These are phyloP conservation scores for Semicossyphus pulcher DNA, from an alignment of 2,113 vertebrate genomes.

Conservation along the genomic window DNA sequence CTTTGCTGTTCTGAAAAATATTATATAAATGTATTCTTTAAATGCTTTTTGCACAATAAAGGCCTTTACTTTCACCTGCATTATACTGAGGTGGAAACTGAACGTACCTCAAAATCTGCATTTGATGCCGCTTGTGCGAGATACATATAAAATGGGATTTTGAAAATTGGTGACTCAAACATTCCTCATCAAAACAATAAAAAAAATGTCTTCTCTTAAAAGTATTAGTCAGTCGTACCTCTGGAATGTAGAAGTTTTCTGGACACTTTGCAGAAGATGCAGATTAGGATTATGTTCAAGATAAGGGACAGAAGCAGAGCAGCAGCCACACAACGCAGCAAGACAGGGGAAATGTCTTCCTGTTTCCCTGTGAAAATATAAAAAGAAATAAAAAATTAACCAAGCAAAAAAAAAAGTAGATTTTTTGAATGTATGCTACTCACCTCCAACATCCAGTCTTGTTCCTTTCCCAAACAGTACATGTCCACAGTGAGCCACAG, in stretches of 20 bases:
- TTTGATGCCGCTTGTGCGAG: no score
- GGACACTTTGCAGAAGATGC: conserved; percentile 13
- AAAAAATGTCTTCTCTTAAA: background rate
- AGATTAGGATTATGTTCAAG: conserved; percentile 21
- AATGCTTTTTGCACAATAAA: no score
- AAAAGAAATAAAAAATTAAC: background rate
- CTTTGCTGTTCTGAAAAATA: no score
- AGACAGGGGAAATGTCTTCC: background rate
- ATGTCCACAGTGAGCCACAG: conserved; percentile 59
- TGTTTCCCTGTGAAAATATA: conserved; percentile 24
- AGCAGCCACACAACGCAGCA: background rate
- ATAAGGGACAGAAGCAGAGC: conserved; percentile 29
- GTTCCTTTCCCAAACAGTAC: conserved; percentile 56
- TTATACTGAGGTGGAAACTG: background rate
- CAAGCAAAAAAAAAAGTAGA: background rate
- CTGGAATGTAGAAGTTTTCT: background rate
- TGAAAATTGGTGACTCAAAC: no score
- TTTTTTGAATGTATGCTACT: background rate
- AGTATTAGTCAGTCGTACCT: conserved; percentile 17
- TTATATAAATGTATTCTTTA: no score
- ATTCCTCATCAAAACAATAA: background rate
- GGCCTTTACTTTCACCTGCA: background rate
- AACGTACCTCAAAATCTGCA: no score
- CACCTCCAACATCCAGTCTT: conserved; percentile 20
- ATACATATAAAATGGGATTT: background rate